Evolutionary conservation across 2,113 vertebrate genomes (phyloP), one percentile per base, ranked within the genome.

Genomic region (Microcebus jonahi): DNA sequence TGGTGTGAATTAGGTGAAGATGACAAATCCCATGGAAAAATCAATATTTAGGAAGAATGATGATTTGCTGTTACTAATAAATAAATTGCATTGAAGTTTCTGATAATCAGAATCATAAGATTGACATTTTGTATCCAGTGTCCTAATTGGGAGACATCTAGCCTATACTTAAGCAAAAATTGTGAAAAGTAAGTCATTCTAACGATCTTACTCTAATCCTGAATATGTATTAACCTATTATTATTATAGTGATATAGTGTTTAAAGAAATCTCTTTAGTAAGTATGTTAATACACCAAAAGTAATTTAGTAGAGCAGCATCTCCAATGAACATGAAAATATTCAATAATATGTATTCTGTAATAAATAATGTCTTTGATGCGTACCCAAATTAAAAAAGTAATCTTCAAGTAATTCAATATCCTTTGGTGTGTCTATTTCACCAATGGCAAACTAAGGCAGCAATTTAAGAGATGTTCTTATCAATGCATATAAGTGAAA

Each of bases 51-150:
- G 3, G 55, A 92, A 93, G 68, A 92, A 85, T 70, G 48, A 76
- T 81, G 55, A 55, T 45, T 79, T 92, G 61, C 11, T 73, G 8
- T 77, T 71, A 82, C 29, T 88, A 71, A 59, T 79, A 75, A 90
- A 61, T 88, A 95, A 95, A 92, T n/a, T 73, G 5, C 70, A 88
- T 6, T 67, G 86, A 95, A 81, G 27, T 91, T 79, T 89, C 27
- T 76, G 48, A 70, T 81, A 71, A 67, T 68, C 34, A 90, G 48
- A 94, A 82, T 23, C 20, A 9, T 71, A 94, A 87, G 42, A 68
- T 14, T 94, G 57, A 93, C 39, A 84, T 48, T 67, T 76, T 15
- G 71, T 53, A 4, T 68, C 42, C 34, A 79, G 34, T 79, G 65
- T 85, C 29, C 21, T 73, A 84, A 70, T 53, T 92, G 67, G 88